phyloP scores from a whole-genome alignment of 2,113 vertebrate genomes.

The Ondatra zibethicus region DNA sequence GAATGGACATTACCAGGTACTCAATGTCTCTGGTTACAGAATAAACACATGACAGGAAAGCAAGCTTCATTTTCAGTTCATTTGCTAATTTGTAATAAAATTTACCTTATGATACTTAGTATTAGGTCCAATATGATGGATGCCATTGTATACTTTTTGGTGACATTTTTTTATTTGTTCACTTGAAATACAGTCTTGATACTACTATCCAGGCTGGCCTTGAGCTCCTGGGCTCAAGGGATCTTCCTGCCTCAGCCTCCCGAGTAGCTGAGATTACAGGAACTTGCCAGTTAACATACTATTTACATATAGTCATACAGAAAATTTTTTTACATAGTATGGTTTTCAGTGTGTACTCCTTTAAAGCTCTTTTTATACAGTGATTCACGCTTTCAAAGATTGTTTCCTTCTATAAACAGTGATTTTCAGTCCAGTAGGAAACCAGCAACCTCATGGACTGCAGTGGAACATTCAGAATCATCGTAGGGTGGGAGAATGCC shows the following conservation, averaged over 20 bases:
- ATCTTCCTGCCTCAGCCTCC: background rate
- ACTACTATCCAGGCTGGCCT: background rate
- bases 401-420: background rate
- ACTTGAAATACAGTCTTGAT: background rate
- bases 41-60: background rate
- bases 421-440: background rate
- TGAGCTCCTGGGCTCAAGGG: background rate
- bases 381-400: background rate
- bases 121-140: background rate
- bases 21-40: slow-evolving; percentile 10
- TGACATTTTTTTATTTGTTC: background rate
- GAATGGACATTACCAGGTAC: slow-evolving; percentile 86
- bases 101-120: background rate
- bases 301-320: background rate
- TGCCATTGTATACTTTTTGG: background rate
- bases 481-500: background rate
- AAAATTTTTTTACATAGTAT: background rate
- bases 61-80: slow-evolving; percentile 20
- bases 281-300: background rate
- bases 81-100: slow-evolving; percentile 24
- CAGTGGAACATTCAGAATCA: slow-evolving; percentile 8
- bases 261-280: background rate
- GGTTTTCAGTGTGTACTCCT: background rate
- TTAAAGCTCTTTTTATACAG: background rate
- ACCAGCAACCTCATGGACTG: background rate